Base-by-base conservation (phyloP, 2,888 invertebrate species). In the Amphipyra tragopoginis region DNA sequence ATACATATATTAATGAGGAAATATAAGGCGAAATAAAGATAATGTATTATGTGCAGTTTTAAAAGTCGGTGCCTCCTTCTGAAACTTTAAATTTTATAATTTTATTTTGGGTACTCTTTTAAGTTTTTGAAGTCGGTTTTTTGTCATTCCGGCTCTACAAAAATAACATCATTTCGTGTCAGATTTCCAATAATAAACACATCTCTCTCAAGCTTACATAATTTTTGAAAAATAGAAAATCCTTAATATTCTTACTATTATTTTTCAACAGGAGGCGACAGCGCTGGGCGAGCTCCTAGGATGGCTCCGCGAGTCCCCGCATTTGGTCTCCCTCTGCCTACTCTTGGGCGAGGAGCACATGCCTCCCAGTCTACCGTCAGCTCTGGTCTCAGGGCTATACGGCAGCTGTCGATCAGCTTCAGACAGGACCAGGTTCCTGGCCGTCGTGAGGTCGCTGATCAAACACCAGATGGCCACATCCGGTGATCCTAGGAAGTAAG, bases 271-370 rank as follows among this genome's bases (percentile, higher is more conserved):
- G 95, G 95, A 95, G 75, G 94, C 90, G 11, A 80, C 86, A 67
- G 91, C 93, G 0, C 79, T 95, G 2, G 93, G 92, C 4, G 95
- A 95, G 69, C 86, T 95, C 0, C 81, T 95, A 62, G 94, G 93
- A 85, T 94, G 94, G 91, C 90, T 95, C 3, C 89, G 94, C 14
- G 93, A 93, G 36, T 93, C 92, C 0, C 95, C 95, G 0, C 93
- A 93, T 69, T 83, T 95, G 9, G 92, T 94, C n/a, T 86, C 94
- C 0, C 82, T 94, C 4, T 93, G 93, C 72, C 86, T 95, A 0
- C 87, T 94, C 4, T 87, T 93, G 0, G 95, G 95, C 10, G 95
- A 95, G 58, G 93, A 93, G 9, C 89, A 91, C 64, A 89, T 93
- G 82, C 92, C 94, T 0, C 76, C 88, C 0, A 84, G 88, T 0